Base-by-base conservation (phyloP, 2,113 vertebrate genomes). In the Hipposideros armiger region DNA sequence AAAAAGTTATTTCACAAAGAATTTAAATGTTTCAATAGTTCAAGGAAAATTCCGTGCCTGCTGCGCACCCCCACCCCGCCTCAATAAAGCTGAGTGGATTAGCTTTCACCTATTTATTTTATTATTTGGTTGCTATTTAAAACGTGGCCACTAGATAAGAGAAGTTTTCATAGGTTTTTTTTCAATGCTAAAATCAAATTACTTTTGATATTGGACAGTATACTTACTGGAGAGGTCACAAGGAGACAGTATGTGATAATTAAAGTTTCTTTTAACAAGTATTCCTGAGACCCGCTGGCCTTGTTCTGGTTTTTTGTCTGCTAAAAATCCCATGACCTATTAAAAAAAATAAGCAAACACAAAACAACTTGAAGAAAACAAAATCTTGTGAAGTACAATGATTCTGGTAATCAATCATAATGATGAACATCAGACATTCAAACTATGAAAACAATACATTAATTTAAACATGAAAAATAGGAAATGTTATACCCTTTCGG, bases 201-300 rank as follows among this genome's bases (percentile, higher is more conserved):
- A 22, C 13, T 42, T 7, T 26, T 26, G 16, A 83, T 0, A 54
- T 4, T 16, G 47, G 73, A 80, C 6, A 54, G 66, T 2, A 45
- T 83, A 98, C 99, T 99, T 95, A 99, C 99, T 99, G 72, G 99
- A 99, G 36, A 99, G 99, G 96, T 99, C 99, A 66, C 99, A 99
- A 0, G 99, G 99, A 76, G 99, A 99, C 97, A 99, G 99, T 93
- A 99, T 99, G 97, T 99, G 99, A 96, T 99, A 99, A 97, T 99
- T 99, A 97, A 99, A 99, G 98, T 99, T 99, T 87, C 99, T 99
- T 91, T 99, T 99, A 94, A 99, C 99, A 9, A 99, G 99, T 96
- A 99, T 99, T 83, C 99, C 99, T 13, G 99, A 99, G 92, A 99
- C 99, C 56, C 99, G 98, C 97, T 99, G 99, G 88, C 99, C 99